phyloP scores from a whole-genome alignment of 2,888 invertebrate species.

The Marronus borbonicus region DNA sequence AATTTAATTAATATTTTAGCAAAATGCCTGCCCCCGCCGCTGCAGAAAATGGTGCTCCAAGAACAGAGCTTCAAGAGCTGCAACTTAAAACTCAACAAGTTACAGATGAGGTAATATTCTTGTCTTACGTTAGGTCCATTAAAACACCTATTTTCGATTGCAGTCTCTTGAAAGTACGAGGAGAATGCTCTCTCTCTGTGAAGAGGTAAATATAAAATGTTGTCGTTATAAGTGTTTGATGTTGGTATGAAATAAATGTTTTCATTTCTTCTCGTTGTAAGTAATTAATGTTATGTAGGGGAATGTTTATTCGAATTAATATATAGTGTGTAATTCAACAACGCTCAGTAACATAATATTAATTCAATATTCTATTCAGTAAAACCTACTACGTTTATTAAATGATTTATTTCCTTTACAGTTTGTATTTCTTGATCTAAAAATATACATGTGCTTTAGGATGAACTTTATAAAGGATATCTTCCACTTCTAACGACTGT shows the following conservation, averaged over 20 bases:
- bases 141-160: slow-evolving; percentile 67
- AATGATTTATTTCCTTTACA: slow-evolving; percentile 40
- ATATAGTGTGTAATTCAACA: not conserved
- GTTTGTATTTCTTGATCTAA: slow-evolving; percentile 40
- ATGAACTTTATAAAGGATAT: slow-evolving; percentile 46
- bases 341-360: slow-evolving; percentile 16
- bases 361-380: slow-evolving; percentile 27
- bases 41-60: slow-evolving; percentile 80
- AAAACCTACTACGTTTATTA: slow-evolving; percentile 20
- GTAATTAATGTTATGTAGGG: slow-evolving; percentile 41
- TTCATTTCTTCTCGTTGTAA: slow-evolving; percentile 37
- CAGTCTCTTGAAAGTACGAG: slow-evolving; percentile 94
- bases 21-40: slow-evolving; percentile 78
- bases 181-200: slow-evolving; percentile 93
- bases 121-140: not conserved
- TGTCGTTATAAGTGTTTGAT: slow-evolving; percentile 49
- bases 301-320: slow-evolving; percentile 2
- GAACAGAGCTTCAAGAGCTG: slow-evolving; percentile 91
- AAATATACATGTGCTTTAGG: slow-evolving; percentile 48
- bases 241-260: slow-evolving; percentile 52
- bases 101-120: slow-evolving; percentile 87
- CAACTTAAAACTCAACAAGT: slow-evolving; percentile 88
- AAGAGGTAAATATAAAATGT: slow-evolving; percentile 82
- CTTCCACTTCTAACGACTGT: slow-evolving; percentile 48
- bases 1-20: slow-evolving; percentile 43